phyloP scores from a whole-genome alignment of 2,888 invertebrate species.

The Ochropleura leucogaster region DNA sequence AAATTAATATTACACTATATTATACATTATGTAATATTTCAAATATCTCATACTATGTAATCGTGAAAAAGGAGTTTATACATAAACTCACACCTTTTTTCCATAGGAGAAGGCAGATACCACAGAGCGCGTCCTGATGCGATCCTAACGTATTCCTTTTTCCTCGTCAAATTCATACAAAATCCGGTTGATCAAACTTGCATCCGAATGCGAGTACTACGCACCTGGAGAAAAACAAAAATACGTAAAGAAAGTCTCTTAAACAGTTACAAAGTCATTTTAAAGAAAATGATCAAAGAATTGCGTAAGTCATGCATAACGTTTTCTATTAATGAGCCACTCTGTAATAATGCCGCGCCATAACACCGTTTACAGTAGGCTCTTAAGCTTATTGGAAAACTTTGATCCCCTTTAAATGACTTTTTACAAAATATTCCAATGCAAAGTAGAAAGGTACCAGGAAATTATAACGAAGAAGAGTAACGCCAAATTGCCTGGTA shows the following conservation, averaged over 20 bases:
- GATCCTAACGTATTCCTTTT: no score
- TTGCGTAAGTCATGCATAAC: conserved; percentile 48
- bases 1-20: no score
- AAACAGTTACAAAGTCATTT: conserved; percentile 48
- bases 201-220: no score
- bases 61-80: no score
- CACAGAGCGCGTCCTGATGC: no score
- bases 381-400: conserved; percentile 65
- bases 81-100: no score
- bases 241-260: conserved; percentile 2
- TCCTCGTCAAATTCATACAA: no score
- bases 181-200: no score
- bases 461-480: conserved; percentile 49
- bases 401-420: conserved; percentile 62
- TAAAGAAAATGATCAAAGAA: conserved; percentile 54
- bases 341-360: conserved; percentile 44
- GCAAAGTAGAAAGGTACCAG: conserved; percentile 37
- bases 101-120: no score
- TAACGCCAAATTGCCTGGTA: conserved; percentile 29
- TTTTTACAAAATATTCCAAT: conserved; percentile 52
- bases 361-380: conserved; percentile 53
- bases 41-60: no score
- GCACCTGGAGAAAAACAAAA: no score
- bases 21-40: no score
- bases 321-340: conserved; percentile 50